Evolutionary conservation across 2,797 vertebrate genomes (phyloP), one percentile per base, ranked within the genome.

Genomic region (Sebastolobus alascanus): DNA sequence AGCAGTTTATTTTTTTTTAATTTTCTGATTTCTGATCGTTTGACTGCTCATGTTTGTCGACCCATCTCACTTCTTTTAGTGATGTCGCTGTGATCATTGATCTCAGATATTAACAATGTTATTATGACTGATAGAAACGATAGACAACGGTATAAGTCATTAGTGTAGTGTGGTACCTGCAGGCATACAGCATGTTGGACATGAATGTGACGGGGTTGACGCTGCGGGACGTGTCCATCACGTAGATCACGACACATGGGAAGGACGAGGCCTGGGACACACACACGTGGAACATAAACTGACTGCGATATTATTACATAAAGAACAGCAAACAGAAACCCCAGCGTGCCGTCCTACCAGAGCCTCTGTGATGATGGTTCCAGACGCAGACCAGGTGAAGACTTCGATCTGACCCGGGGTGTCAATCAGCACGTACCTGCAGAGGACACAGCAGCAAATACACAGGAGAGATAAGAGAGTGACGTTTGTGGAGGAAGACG

Each of bases 161-260:
- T 85, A 83, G 46, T 9, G 58, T 9, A 6, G 71, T n/a, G 2
- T 16, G 25, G 13, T 85, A 99, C 98, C 98, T 99, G 97, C 98
- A 99, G 87, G 98, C 98, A 43, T 99, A 99, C 2, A 99, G 94
- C 98, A 99, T 99, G 92, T 99, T 99, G 89, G 98, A 99, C 98
- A 99, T 99, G 89, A 99, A 99, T 4, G 98, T 99, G 88, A 99
- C 95, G 0, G 98, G 98, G 84, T 90, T 99, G 68, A 97, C 97
- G 75, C 98, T 98, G 86, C 98, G 96, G 38, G 98, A 97, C 2
- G 98, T 99, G 89, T 99, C 98, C 97, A 99, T 98, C 83, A 99
- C 97, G 18, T 99, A 99, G 80, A 98, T 90, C 60, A 99, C 96
- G 20, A 99, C 96, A 0, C 97, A 98, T 46, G 98, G 97, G 83